These are phyloP conservation scores for Sitodiplosis mosellana DNA, from an alignment of 1,140 invertebrate genomes.

Conservation along the genomic window DNA sequence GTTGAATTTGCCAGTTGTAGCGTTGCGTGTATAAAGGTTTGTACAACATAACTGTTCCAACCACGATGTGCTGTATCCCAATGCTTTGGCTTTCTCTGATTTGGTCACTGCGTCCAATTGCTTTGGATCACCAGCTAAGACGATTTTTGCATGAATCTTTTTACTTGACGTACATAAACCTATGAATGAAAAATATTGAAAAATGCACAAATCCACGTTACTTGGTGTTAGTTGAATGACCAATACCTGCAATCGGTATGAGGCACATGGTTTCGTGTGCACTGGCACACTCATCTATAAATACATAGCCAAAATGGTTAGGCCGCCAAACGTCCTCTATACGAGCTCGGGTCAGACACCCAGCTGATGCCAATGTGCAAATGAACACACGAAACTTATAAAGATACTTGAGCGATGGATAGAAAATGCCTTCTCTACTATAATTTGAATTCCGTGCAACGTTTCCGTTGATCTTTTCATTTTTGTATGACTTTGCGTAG, in stretches of 20 bases:
- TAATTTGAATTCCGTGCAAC: constrained; percentile 11
- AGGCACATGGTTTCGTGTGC: too few relatives aligned
- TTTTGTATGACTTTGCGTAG: constrained; percentile 22
- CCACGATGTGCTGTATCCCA: constrained; percentile 32
- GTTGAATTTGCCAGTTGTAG: constrained; percentile 33
- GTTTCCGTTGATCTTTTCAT: not conserved
- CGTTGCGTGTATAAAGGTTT: constrained; percentile 28
- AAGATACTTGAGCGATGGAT: not conserved
- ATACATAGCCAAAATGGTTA: too few relatives aligned
- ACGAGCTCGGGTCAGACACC: constrained; percentile 23
- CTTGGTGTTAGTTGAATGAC: too few relatives aligned
- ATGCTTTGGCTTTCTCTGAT: constrained; percentile 29
- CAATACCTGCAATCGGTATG: too few relatives aligned
- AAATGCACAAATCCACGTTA: too few relatives aligned
- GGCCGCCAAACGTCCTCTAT: too few relatives aligned
- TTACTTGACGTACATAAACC: constrained; percentile 19
- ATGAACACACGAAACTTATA: constrained; percentile 11
- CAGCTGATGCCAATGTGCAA: constrained; percentile 12
- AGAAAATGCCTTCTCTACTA: not conserved
- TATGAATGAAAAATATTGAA: constrained; percentile 41
- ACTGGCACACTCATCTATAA: too few relatives aligned
- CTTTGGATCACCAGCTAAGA: constrained; percentile 67
- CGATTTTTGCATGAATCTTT: constrained; percentile 24
- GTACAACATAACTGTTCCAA: constrained; percentile 35
- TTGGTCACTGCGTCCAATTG: constrained; percentile 62